A percentile compares a stretch with the other conserved stretches of the same genome.
phyloP scores from a whole-genome alignment of 2,888 invertebrate genomes.

The Pharmacophagus antenor region DNA sequence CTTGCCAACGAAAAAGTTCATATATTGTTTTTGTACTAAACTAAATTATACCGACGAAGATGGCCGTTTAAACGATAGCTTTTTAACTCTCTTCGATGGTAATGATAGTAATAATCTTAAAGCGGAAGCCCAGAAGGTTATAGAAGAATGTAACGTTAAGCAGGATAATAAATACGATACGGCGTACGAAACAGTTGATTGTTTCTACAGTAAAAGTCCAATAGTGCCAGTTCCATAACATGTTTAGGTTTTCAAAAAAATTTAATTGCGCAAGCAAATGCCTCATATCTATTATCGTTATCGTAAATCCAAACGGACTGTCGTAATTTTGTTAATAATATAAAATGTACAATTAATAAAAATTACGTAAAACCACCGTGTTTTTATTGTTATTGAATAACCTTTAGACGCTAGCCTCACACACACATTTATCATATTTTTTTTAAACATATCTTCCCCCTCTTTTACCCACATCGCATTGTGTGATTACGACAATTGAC shows the following conservation, averaged over 20 bases:
- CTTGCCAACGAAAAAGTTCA: background rate
- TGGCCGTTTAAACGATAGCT: background rate
- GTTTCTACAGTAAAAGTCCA: background rate
- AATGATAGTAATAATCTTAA: background rate
- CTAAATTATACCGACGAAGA: background rate
- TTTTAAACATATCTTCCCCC: too few relatives aligned
- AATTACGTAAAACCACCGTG: too few relatives aligned
- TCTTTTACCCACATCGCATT: too few relatives aligned
- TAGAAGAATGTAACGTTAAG: background rate
- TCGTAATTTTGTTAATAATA: too few relatives aligned
- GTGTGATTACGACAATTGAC: too few relatives aligned
- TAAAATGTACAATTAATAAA: too few relatives aligned
- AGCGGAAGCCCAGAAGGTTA: background rate
- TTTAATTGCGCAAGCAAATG: background rate
- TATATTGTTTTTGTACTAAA: background rate
- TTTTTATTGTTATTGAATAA: too few relatives aligned
- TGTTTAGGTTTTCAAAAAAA: background rate
- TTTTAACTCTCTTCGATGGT: background rate
- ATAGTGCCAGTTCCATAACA: constrained; percentile 18
- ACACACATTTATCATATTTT: too few relatives aligned
- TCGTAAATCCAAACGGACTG: too few relatives aligned
- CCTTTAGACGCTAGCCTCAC: too few relatives aligned
- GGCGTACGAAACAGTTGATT: background rate
- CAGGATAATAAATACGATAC: background rate
- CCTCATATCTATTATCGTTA: too few relatives aligned